These are phyloP conservation scores for Cottoperca gobio DNA, from an alignment of 2,797 vertebrate species.

Conservation along the genomic window DNA sequence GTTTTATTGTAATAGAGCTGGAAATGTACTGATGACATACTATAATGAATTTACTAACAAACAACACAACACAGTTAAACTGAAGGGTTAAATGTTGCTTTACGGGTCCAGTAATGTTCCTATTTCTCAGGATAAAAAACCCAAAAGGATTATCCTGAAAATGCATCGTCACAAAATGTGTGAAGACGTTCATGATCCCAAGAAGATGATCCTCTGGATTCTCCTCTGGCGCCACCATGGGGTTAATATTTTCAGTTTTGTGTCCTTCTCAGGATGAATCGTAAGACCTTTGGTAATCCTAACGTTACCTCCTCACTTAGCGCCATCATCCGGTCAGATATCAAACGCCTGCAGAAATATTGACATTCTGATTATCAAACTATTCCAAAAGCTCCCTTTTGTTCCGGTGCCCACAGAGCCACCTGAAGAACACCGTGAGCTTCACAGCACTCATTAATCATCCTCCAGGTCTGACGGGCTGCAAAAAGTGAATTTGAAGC, in stretches of 20 bases:
- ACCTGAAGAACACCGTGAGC: conserved; percentile 43
- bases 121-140: no score
- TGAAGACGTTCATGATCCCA: neutral
- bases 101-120: neutral
- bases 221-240: no score
- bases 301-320: neutral
- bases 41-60: neutral
- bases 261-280: neutral
- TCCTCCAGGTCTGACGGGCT: conserved; percentile 35
- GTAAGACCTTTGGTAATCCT: neutral
- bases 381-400: conserved; percentile 47
- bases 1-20: neutral
- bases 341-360: neutral
- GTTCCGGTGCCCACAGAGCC: conserved; percentile 39
- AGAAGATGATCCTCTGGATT: neutral
- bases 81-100: neutral
- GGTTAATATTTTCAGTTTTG: neutral
- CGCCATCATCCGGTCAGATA: neutral
- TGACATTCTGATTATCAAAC: conserved; percentile 28
- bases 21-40: neutral
- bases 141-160: neutral
- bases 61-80: neutral
- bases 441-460: conserved; percentile 68
- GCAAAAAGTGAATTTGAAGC: conserved; percentile 69
- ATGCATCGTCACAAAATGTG: neutral